Evolutionary conservation across 1,140 invertebrate genomes (phyloP).

Genomic region (Gryon sp.): DNA sequence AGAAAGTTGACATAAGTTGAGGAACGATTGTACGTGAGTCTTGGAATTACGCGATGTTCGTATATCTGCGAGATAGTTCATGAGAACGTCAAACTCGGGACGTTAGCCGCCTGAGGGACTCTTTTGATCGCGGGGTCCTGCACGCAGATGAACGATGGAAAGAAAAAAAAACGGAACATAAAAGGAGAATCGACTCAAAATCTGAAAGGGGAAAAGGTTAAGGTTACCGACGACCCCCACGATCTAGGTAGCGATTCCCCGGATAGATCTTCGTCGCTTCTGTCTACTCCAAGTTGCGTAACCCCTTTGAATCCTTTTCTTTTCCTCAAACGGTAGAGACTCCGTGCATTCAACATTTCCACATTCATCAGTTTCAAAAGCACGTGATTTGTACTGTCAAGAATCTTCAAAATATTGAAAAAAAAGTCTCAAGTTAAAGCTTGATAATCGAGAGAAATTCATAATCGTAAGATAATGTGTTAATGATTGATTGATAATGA

Average conservation of each 20-base stretch:
- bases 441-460: constrained; percentile 1
- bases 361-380: constrained; percentile 54
- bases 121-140: constrained; percentile 60
- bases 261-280: constrained; percentile 64
- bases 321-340: constrained; percentile 38
- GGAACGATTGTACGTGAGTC: constrained; percentile 46
- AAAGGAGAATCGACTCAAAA: constrained; percentile 69
- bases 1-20: constrained; percentile 34
- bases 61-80: constrained; percentile 65
- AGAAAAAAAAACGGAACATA: constrained; percentile 55
- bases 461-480: not conserved
- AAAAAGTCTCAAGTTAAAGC: constrained; percentile 12
- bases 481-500: not conserved
- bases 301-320: constrained; percentile 72
- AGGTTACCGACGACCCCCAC: constrained; percentile 67
- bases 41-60: constrained; percentile 65
- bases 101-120: constrained; percentile 65
- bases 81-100: constrained; percentile 71
- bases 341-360: constrained; percentile 62
- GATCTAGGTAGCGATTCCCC: constrained; percentile 52
- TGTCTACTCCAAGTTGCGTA: constrained; percentile 70
- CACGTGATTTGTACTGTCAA: constrained; percentile 56
- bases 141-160: constrained; percentile 57
- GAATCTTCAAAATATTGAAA: constrained; percentile 41
- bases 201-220: constrained; percentile 67